phyloP scores from a whole-genome alignment of 2,797 vertebrate genomes.

The Enteromius anoplus region DNA sequence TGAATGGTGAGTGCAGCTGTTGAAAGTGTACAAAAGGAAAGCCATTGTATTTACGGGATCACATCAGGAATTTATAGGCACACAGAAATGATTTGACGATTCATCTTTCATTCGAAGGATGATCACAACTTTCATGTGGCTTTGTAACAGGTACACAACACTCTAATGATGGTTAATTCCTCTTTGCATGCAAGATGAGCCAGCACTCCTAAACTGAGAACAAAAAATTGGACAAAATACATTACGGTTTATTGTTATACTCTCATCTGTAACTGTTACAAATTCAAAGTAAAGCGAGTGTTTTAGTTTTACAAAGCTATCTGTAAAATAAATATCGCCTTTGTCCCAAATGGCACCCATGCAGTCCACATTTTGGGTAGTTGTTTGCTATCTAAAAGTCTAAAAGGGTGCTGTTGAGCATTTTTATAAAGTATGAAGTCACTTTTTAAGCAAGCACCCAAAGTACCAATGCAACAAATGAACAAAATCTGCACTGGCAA shows the following conservation, averaged over 20 bases:
- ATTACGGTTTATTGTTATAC: background rate
- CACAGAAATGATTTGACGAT: conserved; percentile 45
- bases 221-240: conserved; percentile 12
- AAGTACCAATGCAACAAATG: background rate
- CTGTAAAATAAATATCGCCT: background rate
- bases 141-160: conserved; percentile 37
- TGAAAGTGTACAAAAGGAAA: conserved; percentile 53
- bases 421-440: too few species aligned
- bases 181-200: conserved; percentile 24
- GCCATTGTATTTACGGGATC: conserved; percentile 51
- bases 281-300: background rate
- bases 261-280: background rate
- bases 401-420: background rate
- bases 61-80: conserved; percentile 55
- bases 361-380: background rate
- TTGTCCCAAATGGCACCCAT: background rate
- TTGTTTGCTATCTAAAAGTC: background rate
- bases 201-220: conserved; percentile 13
- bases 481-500: background rate
- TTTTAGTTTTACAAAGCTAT: background rate
- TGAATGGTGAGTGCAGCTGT: conserved; percentile 53
- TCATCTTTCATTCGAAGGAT: conserved; percentile 1
- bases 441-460: background rate
- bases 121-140: conserved; percentile 23
- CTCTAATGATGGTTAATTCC: background rate